Percentiles rank a stretch among this genome's conserved stretches.
Conservation (phyloP, 2,113 vertebrate genomes). For the Zingel zingel region DNA sequence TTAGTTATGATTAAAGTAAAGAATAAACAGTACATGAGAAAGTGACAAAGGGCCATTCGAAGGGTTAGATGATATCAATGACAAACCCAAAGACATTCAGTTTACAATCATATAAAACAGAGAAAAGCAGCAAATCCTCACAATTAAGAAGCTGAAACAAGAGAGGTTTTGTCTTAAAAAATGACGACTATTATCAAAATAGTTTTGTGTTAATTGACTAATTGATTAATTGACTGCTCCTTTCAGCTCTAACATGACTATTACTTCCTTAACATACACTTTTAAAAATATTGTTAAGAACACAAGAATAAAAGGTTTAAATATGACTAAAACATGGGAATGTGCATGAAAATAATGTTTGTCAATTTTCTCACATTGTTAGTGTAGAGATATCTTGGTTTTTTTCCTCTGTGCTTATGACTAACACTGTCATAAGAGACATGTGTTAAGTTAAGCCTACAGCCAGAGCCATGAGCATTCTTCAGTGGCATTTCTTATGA, state of each 20-base stretch:
- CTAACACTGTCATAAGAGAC: slow-evolving; percentile 4
- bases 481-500: slow-evolving; percentile 49
- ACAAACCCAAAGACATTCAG: neutral
- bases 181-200: too few relatives aligned
- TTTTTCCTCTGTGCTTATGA: neutral
- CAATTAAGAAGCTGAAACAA: too few relatives aligned
- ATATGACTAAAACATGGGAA: neutral
- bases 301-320: neutral
- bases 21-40: slow-evolving; percentile 1
- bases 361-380: slow-evolving; percentile 3
- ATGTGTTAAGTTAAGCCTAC: slow-evolving; percentile 20
- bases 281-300: neutral
- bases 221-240: neutral
- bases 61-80: too few relatives aligned
- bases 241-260: neutral
- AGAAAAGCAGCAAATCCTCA: neutral
- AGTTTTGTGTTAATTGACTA: neutral
- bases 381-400: neutral
- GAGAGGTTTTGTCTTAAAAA: too few relatives aligned
- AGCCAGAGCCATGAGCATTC: slow-evolving; percentile 1
- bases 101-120: neutral
- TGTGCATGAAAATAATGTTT: neutral
- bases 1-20: slow-evolving; percentile 27
- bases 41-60: neutral
- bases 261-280: too few relatives aligned